Percentiles rank a stretch among this genome's conserved stretches.
These are phyloP conservation scores for Pygoscelis adeliae DNA, from an alignment of 2,113 vertebrate genomes.

Conservation along the genomic window DNA sequence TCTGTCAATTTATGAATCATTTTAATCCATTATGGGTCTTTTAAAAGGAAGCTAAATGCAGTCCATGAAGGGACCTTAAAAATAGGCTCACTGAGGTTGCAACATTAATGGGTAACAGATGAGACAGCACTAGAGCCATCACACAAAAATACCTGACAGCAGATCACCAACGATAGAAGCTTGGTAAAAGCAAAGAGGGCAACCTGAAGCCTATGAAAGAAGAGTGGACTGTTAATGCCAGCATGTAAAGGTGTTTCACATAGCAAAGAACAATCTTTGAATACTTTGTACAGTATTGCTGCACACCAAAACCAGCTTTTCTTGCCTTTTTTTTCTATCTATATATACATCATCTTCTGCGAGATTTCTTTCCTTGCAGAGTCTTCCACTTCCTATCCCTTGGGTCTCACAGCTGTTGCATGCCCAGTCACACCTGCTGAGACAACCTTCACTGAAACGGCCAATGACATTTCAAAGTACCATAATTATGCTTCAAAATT, in stretches of 20 bases:
- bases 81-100: background rate
- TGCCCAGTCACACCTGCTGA: background rate
- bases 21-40: background rate
- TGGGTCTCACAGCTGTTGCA: background rate
- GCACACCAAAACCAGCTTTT: background rate
- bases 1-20: background rate
- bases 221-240: background rate
- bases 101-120: accelerated
- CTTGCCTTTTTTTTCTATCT: background rate
- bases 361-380: background rate
- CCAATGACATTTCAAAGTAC: background rate
- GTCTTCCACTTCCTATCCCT: background rate
- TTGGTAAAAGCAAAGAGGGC: background rate
- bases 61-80: background rate
- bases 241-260: background rate
- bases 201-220: background rate
- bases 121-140: background rate
- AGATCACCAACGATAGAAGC: background rate
- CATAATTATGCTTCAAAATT: background rate
- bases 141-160: background rate
- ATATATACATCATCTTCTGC: background rate
- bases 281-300: background rate
- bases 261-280: background rate
- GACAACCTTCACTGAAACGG: background rate
- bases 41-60: background rate